Base-by-base conservation (phyloP, 2,888 invertebrate species). In the Tetragnatha montana region DNA sequence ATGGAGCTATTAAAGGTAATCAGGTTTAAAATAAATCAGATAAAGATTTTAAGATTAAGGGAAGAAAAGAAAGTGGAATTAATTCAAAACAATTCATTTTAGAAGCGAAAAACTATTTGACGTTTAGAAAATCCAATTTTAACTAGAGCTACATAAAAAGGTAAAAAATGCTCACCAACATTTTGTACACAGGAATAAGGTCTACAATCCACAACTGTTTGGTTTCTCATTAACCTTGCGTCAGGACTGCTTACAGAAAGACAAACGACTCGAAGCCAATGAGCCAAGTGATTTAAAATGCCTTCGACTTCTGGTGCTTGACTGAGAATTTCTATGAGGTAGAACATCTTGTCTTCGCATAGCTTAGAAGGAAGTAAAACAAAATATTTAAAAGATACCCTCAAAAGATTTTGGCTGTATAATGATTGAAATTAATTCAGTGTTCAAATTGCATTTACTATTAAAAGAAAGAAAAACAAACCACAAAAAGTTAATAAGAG, bases 221-320 rank as follows among this genome's bases (percentile, higher is more conserved):
- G 17, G 22, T 60, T 14, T 35, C 35, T 73, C 68, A 60, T 90
- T 82, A 14, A 86, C 35, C 71, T 22, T 69, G 68, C 60, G 89
- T 90, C 89, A 90, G 87, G 89, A 90, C 69, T 90, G 89, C 49
- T 82, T 90, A 21, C 89, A 90, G 69, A 90, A 90, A 21, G 82
- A 86, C 73, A 90, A 74, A 69, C 89, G 86, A 79, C 78, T 86
- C 17, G 86, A 82, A 70, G 89, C 89, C 81, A 90, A 47, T 17
- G 89, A 90, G 8, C 89, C 87, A 17, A 90, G 60, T 3, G 89
- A 90, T 90, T 87, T 90, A 71, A 90, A 87, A 21, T 82, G 89
- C 51, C 78, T 90, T 71, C 82, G 81, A 68, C 81, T 81, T 68
- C 70, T 90, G 21, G 78, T 87, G 79, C 82, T 74, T 49, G 73